Percentiles rank a stretch among this genome's conserved stretches.
Conservation (phyloP, 2,797 vertebrate genomes). For the Pantherophis vulpinus region DNA sequence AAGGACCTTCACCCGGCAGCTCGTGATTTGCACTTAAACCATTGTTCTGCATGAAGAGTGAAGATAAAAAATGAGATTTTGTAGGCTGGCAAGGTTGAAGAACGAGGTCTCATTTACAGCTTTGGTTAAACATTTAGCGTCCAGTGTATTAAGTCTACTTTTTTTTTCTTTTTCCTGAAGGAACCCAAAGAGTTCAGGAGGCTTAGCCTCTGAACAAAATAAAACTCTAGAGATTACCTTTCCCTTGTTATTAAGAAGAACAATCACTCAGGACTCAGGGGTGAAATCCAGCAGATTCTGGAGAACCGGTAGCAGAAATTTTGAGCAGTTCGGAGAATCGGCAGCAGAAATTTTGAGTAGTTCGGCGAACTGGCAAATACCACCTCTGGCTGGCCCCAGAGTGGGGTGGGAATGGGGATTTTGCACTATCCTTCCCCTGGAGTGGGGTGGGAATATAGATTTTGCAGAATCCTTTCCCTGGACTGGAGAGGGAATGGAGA, state of each 20-base stretch:
- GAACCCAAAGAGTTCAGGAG: constrained; percentile 57
- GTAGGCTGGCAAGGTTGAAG: constrained; percentile 40
- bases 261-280: constrained; percentile 42
- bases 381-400: too few species aligned
- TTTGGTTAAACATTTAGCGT: constrained; percentile 59
- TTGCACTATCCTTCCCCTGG: too few species aligned
- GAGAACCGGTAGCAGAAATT: too few species aligned
- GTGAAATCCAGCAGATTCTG: too few species aligned
- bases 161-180: constrained; percentile 48
- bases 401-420: too few species aligned
- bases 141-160: constrained; percentile 52
- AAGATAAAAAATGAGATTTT: constrained; percentile 26
- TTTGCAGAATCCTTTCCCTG: too few species aligned
- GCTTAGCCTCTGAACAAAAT: constrained; percentile 46
- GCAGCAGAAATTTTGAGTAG: too few species aligned
- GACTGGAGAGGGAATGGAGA: too few species aligned
- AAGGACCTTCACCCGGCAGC: constrained; percentile 46
- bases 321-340: too few species aligned
- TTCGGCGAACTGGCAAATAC: too few species aligned
- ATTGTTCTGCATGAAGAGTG: constrained; percentile 39
- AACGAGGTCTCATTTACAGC: constrained; percentile 47
- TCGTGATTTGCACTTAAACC: constrained; percentile 40
- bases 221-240: constrained; percentile 47
- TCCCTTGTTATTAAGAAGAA: constrained; percentile 42
- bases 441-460: too few species aligned